Evolutionary conservation across 2,113 vertebrate genomes (phyloP), one percentile per base, ranked within the genome.

Genomic region (Puntigrus tetrazona): DNA sequence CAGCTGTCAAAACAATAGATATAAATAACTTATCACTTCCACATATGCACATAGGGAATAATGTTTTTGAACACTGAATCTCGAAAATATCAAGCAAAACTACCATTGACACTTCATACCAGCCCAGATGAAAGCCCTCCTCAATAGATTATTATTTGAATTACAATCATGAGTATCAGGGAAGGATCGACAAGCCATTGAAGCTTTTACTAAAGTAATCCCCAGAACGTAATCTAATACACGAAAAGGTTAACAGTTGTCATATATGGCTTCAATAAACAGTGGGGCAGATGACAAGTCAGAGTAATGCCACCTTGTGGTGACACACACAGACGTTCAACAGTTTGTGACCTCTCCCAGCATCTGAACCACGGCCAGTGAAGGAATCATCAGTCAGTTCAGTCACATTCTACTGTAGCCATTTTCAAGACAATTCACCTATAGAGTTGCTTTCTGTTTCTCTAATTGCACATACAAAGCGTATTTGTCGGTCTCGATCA

Each of bases 1-100:
- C 89, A 90, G 92, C 90, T 91, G 91, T 92, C 91, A 94, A 93
- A 93, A 92, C 90, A 92, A 90, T 90, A 92, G 92, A 90, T 89
- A 92, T 91, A 92, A 94, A 92, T 91, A 92, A 92, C 92, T 92
- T 88, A 91, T 92, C 89, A 90, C 29, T 36, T 57, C 8, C 34
- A n/a, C n/a, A 79, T 74, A n/a, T 65, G 76, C 69, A 45, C 73
- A 75, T 57, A 1, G 14, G 36, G 36, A 80, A 84, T 43, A 67
- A 72, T 90, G 90, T 89, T 91, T 92, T 92, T 65, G 16, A 80
- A 80, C 78, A 80, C 57, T 45, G 78, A 67, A 65, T 80, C 25
- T 45, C 65, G 16, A 67, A 65, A 81, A 81, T 34, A 81, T 50
- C 45, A 80, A 80, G 59, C 52, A 43, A 78, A 61, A 65, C 78